Base-by-base conservation (phyloP, 2,888 invertebrate species). In the Agapetus fuscipes region DNA sequence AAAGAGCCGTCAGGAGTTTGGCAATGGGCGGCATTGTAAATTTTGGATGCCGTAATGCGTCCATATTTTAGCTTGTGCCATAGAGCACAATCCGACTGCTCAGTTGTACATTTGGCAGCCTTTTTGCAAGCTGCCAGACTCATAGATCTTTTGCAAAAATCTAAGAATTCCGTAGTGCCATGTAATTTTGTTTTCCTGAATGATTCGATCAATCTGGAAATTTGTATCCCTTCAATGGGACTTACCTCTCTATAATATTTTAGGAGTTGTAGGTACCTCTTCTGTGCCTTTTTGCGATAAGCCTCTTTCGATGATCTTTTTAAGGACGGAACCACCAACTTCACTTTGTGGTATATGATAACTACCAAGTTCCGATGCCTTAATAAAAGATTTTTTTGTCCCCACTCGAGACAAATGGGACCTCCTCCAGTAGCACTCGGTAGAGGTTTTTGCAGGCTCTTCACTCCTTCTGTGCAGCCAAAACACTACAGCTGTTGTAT, bases 301-400 rank as follows among this genome's bases (percentile, higher is more conserved):
- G 28, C 28, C 28, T 28, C 28, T 28, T 28, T 28, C 28, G 12
- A 28, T 28, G 12, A 28, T 28, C 28, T 28, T 28, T 28, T 28
- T n/a, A 28, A 28, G 28, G 28, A 28, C 12, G 28, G 28, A 28
- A 28, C 28, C 28, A 28, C 28, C 28, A 28, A 28, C 28, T 12
- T 28, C 28, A 28, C n/a, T 9, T 12, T 28, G 28, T 11, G 28
- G 28, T 28, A n/a, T 28, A 28, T 12, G 12, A 11, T 28, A 11
- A 28, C 28, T 28, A 28, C n/a, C 28, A n/a, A 28, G 28, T 28
- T 28, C 28, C 12, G n/a, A 28, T 28, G 28, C 28, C 28, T 28
- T 28, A n/a, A 28, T 28, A 28, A 28, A 28, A 28, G 6, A 28
- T 28, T 28, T 28, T 28, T 28, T 28, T 28, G 24, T 24, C 24